phyloP scores from a whole-genome alignment of 2,113 vertebrate genomes.

The Furnarius figulus region DNA sequence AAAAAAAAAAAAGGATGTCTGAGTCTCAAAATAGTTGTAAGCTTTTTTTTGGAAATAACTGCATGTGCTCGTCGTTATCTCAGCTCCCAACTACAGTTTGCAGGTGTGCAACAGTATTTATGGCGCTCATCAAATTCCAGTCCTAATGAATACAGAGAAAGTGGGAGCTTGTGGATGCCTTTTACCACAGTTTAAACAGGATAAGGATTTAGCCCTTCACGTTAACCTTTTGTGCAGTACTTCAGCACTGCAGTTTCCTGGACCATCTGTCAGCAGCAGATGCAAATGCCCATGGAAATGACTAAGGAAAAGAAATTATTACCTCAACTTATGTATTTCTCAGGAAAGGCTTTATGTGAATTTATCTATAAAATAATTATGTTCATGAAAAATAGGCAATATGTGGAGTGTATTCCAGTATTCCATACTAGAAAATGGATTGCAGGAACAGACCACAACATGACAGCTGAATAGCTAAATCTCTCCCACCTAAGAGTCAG shows the following conservation, averaged over 20 bases:
- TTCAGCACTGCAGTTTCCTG: neutral
- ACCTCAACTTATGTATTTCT: neutral
- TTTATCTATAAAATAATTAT: neutral
- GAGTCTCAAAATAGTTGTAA: neutral
- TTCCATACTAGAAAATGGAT: neutral
- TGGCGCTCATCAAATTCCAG: neutral
- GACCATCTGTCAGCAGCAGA: slow-evolving; percentile 27
- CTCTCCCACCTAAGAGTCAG: neutral
- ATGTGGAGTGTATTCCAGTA: neutral
- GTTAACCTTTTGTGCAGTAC: neutral
- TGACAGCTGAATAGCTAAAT: neutral
- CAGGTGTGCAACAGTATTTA: neutral
- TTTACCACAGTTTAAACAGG: neutral
- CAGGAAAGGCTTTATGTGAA: neutral
- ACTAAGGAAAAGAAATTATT: neutral
- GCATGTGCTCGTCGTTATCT: neutral
- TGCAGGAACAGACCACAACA: neutral
- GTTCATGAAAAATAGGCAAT: neutral
- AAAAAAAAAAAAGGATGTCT: neutral
- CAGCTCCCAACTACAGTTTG: neutral
- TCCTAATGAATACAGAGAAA: neutral
- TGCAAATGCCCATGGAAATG: neutral
- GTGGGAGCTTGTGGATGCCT: neutral
- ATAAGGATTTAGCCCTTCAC: neutral
- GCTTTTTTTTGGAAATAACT: neutral